These are phyloP conservation scores for Phthorimaea operculella DNA, from an alignment of 1,140 invertebrate genomes.

Conservation along the genomic window DNA sequence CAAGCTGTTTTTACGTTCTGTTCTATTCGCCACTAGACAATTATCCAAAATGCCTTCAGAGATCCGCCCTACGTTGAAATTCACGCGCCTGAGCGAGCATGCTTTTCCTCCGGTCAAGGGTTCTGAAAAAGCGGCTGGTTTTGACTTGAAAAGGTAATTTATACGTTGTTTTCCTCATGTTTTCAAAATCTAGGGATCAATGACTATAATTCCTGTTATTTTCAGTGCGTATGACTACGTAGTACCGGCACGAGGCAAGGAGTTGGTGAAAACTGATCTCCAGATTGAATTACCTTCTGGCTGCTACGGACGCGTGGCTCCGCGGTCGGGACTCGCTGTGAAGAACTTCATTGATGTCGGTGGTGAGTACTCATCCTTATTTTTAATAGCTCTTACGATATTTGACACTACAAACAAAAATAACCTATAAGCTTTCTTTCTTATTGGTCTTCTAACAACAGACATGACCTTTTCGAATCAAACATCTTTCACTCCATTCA, in stretches of 20 bases:
- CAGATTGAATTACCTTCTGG: conserved; percentile 87
- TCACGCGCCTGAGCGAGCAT: conserved; percentile 81
- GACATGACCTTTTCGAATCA: too few species aligned
- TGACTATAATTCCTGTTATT: neutral
- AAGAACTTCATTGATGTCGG: conserved; percentile 98
- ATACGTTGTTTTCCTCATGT: conserved; percentile 8
- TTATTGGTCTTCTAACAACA: too few species aligned
- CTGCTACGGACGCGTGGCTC: conserved; percentile 96
- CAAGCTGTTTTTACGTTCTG: neutral
- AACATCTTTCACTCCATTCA: too few species aligned
- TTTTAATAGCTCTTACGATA: conserved; percentile 3
- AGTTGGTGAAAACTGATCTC: conserved; percentile 91
- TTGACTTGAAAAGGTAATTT: conserved; percentile 86
- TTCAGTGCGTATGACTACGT: conserved; percentile 86
- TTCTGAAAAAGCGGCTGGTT: conserved; percentile 88
- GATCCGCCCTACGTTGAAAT: conserved; percentile 70
- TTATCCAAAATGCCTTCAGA: conserved; percentile 57
- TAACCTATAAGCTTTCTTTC: neutral
- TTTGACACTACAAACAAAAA: conserved; percentile 7
- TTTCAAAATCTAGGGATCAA: neutral
- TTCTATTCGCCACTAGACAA: neutral
- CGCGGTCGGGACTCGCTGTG: conserved; percentile 93
- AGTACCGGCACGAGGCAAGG: conserved; percentile 87
- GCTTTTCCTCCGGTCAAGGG: conserved; percentile 86
- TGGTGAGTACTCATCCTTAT: conserved; percentile 55